phyloP scores from a whole-genome alignment of 2,888 invertebrate species.

The Thelaira solivaga region DNA sequence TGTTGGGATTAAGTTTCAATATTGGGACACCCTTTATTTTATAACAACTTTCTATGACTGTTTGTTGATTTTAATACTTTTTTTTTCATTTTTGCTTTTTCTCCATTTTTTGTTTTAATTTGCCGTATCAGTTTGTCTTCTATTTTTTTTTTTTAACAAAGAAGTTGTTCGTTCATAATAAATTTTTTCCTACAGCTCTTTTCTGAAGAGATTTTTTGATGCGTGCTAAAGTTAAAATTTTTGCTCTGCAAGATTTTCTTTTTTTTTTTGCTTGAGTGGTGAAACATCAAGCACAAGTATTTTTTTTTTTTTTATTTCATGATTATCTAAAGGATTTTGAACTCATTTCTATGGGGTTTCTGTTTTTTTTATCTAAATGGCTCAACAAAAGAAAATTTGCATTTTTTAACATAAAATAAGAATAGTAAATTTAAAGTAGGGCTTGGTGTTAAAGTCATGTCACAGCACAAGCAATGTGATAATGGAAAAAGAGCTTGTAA shows the following conservation, averaged over 20 bases:
- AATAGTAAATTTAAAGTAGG: neutral
- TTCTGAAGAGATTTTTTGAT: slow-evolving; percentile 38
- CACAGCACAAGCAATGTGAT: neutral
- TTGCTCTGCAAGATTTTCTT: slow-evolving; percentile 16
- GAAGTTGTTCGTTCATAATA: slow-evolving; percentile 23
- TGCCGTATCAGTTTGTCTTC: slow-evolving; percentile 42
- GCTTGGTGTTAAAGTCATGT: slow-evolving; percentile 32
- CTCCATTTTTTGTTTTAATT: neutral
- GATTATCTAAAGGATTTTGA: slow-evolving; percentile 59
- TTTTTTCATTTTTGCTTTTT: neutral
- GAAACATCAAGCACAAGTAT: slow-evolving; percentile 17
- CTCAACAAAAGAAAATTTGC: neutral
- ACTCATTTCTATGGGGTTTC: slow-evolving; percentile 31
- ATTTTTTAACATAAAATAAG: slow-evolving; percentile 5
- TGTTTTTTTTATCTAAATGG: neutral
- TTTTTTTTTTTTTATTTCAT: slow-evolving; percentile 1
- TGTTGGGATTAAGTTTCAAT: too few species aligned
- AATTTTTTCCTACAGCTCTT: slow-evolving; percentile 28
- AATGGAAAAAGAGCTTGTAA: neutral
- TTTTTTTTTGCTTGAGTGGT: slow-evolving; percentile 16
- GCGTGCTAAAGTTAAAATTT: slow-evolving; percentile 50
- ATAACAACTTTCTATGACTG: slow-evolving; percentile 49
- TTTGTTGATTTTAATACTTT: slow-evolving; percentile 17
- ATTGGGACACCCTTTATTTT: slow-evolving; percentile 15
- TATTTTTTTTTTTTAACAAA: slow-evolving; percentile 20